Conservation (phyloP, 2,797 vertebrate species). For the Netta rufina region DNA sequence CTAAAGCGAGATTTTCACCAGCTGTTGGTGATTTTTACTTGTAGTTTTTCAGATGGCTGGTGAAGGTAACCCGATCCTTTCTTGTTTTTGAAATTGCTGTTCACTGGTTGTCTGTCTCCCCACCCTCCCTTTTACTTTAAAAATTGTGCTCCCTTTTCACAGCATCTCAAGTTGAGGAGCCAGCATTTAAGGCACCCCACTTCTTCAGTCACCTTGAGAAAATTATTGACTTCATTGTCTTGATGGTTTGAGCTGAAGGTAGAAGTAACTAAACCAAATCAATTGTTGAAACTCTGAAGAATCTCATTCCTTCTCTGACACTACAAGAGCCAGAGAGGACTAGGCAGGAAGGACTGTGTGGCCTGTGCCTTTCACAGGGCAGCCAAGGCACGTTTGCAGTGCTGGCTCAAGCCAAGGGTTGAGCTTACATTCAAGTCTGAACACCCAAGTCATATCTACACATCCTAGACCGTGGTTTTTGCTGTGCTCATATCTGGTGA, state of each 20-base stretch:
- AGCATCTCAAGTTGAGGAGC: slow-evolving; percentile 34
- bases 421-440: neutral
- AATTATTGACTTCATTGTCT: neutral
- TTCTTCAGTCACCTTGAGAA: slow-evolving; percentile 23
- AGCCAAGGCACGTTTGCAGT: neutral
- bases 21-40: neutral
- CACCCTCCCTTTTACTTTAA: neutral
- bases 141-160: slow-evolving; percentile 9
- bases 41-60: neutral
- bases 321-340: neutral
- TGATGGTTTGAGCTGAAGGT: slow-evolving; percentile 2
- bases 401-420: neutral
- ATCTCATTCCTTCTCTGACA: neutral
- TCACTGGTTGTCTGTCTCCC: neutral
- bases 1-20: neutral
- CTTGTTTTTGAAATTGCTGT: neutral
- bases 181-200: slow-evolving; percentile 30
- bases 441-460: neutral
- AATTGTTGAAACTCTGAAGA: neutral
- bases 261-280: neutral
- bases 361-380: neutral
- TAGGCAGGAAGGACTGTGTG: neutral
- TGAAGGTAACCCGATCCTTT: neutral
- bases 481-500: neutral
- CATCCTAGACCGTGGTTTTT: neutral